Evolutionary conservation across 2,888 invertebrate species (phyloP).

Genomic region (Drosophila bunnanda): DNA sequence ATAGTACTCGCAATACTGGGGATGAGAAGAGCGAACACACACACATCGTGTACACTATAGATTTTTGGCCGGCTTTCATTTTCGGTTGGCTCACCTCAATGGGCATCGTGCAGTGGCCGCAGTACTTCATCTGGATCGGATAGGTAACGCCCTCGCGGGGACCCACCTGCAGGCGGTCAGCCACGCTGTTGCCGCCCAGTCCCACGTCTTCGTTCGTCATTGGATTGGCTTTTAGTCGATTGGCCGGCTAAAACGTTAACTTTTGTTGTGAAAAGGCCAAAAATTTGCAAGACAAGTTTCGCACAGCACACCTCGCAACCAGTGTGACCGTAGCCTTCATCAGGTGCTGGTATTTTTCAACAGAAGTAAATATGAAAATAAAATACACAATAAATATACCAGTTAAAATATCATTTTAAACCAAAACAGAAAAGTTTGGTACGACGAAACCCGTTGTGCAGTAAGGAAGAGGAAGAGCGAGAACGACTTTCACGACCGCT

Average conservation of each 20-base stretch:
- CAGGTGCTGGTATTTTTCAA: not conserved
- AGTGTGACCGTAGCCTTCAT: not conserved
- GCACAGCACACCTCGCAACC: conserved; percentile 15
- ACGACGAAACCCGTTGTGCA: too few species aligned
- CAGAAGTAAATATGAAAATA: too few species aligned
- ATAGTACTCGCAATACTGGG: conserved; percentile 98
- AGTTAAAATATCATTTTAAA: too few species aligned
- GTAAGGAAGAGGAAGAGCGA: too few species aligned
- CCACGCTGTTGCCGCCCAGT: conserved; percentile 84
- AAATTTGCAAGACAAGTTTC: conserved; percentile 7
- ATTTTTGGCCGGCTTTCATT: not conserved
- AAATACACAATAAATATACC: too few species aligned
- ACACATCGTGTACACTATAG: not conserved
- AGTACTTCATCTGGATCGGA: conserved; percentile 93
- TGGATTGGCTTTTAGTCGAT: conserved; percentile 26
- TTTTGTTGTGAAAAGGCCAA: conserved; percentile 2
- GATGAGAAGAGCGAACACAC: not conserved
- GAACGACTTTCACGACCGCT: too few species aligned
- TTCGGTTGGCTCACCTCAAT: conserved; percentile 88
- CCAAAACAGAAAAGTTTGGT: too few species aligned
- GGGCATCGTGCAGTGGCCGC: conserved; percentile 97
- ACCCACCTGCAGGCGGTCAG: conserved; percentile 86
- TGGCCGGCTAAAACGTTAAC: conserved; percentile 7
- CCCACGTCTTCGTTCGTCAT: conserved; percentile 86
- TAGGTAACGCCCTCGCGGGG: conserved; percentile 91